Conservation (phyloP, 2,888 invertebrate genomes). For the Sturmia bella region DNA sequence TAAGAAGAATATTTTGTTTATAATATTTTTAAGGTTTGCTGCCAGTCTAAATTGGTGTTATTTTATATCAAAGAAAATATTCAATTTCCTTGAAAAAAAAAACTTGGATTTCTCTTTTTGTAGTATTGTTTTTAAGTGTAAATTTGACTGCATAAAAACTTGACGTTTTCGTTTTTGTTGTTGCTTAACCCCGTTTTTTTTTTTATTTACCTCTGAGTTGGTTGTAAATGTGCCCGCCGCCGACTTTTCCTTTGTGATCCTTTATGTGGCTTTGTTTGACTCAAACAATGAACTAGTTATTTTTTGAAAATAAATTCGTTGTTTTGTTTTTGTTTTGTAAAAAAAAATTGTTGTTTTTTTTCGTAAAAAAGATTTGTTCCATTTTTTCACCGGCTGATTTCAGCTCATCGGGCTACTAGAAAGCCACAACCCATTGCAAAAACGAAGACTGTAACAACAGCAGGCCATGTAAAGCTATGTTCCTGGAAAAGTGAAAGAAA, state of each 20-base stretch:
- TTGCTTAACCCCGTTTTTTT: slow-evolving; percentile 13
- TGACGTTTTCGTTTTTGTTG: slow-evolving; percentile 21
- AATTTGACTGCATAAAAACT: slow-evolving; percentile 62
- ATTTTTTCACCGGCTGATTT: slow-evolving; percentile 38
- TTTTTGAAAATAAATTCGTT: slow-evolving; percentile 73
- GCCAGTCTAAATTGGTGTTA: slow-evolving; percentile 68
- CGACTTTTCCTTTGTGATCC: slow-evolving; percentile 37
- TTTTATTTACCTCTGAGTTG: slow-evolving; percentile 56
- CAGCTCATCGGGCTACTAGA: slow-evolving; percentile 81
- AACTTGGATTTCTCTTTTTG: slow-evolving; percentile 27
- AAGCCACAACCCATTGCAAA: slow-evolving; percentile 82
- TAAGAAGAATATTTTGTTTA: slow-evolving; percentile 56
- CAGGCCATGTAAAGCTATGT: slow-evolving; percentile 81
- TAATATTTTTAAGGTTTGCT: slow-evolving; percentile 61
- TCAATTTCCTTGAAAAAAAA: slow-evolving; percentile 5
- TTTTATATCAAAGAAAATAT: slow-evolving; percentile 18
- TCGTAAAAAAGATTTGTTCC: slow-evolving; percentile 43
- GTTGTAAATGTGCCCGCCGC: slow-evolving; percentile 46
- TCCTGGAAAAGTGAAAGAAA: slow-evolving; percentile 49
- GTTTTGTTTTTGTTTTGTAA: slow-evolving; percentile 65
- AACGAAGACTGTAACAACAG: slow-evolving; percentile 81
- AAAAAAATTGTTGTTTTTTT: slow-evolving; percentile 36
- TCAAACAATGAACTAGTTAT: slow-evolving; percentile 70
- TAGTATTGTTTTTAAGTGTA: slow-evolving; percentile 42
- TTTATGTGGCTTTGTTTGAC: slow-evolving; percentile 61